phyloP scores from a whole-genome alignment of 92 coral and sea anemone species.

The Anthopleura xanthogrammica region DNA sequence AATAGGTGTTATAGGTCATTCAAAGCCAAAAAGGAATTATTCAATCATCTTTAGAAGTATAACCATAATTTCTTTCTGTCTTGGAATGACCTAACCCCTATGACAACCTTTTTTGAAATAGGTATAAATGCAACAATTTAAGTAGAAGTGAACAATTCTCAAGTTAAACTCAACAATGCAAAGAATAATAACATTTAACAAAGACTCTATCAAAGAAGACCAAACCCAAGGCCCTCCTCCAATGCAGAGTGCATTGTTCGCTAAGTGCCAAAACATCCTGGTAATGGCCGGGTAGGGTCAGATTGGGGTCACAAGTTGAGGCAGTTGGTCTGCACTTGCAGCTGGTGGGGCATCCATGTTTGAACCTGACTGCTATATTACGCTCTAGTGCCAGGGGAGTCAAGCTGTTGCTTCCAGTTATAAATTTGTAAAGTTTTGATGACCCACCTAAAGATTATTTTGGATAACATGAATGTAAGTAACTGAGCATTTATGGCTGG shows the following conservation, averaged over 20 bases:
- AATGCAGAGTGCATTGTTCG: conserved; percentile 24
- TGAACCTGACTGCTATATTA: conserved; percentile 42
- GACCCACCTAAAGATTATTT: conserved; percentile 23
- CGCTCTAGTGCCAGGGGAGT: conserved; percentile 58
- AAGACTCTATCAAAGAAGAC: conserved; percentile 4
- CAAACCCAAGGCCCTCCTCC: conserved; percentile 31
- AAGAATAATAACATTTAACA: not conserved
- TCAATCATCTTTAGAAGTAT: no score
- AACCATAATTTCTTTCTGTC: not conserved
- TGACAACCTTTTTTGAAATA: no score
- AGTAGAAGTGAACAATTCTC: not conserved
- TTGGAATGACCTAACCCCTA: not conserved
- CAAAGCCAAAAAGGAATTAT: no score
- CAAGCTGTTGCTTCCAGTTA: conserved; percentile 51
- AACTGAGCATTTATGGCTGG: not conserved
- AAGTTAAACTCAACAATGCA: not conserved
- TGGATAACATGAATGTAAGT: not conserved
- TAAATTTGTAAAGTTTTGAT: conserved; percentile 55
- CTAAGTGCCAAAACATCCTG: not conserved
- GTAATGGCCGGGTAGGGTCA: conserved; percentile 52
- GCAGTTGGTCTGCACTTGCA: conserved; percentile 30
- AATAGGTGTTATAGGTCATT: no score
- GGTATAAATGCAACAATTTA: not conserved
- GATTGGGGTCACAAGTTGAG: conserved; percentile 57
- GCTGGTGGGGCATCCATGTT: conserved; percentile 45